Evolutionary conservation across 2,888 invertebrate genomes (phyloP).

Genomic region (Mayetiola destructor): DNA sequence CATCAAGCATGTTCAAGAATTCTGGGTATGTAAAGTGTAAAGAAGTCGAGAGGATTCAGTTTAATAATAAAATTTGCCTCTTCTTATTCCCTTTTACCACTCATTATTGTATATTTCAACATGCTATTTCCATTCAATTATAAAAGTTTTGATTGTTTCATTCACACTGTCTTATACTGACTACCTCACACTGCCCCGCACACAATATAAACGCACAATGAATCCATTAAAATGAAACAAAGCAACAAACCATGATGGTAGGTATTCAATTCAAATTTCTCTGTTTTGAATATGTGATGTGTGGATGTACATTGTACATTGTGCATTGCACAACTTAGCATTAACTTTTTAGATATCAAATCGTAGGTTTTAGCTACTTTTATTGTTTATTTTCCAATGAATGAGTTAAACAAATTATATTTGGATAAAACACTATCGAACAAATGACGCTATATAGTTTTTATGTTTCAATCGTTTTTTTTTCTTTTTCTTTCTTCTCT

Average conservation of each 20-base stretch:
- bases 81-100: no score
- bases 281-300: neutral
- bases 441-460: no score
- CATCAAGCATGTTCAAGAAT: neutral
- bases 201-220: neutral
- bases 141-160: constrained; percentile 1
- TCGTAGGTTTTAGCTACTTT: no score
- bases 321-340: no score
- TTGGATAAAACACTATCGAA: no score
- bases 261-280: neutral
- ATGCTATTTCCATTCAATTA: neutral
- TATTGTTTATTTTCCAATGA: no score
- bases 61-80: neutral
- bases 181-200: neutral
- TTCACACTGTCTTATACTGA: neutral
- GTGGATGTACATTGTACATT: no score
- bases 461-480: no score
- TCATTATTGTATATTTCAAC: no score
- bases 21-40: neutral
- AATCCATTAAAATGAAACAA: neutral
- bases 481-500: no score
- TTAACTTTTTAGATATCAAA: no score
- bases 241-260: neutral
- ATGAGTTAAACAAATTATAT: no score
- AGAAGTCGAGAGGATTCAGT: neutral